A percentile compares a stretch with the other conserved stretches of the same genome.
Conservation (phyloP, 1,140 invertebrate genomes). For the Temnothorax nylanderi region DNA sequence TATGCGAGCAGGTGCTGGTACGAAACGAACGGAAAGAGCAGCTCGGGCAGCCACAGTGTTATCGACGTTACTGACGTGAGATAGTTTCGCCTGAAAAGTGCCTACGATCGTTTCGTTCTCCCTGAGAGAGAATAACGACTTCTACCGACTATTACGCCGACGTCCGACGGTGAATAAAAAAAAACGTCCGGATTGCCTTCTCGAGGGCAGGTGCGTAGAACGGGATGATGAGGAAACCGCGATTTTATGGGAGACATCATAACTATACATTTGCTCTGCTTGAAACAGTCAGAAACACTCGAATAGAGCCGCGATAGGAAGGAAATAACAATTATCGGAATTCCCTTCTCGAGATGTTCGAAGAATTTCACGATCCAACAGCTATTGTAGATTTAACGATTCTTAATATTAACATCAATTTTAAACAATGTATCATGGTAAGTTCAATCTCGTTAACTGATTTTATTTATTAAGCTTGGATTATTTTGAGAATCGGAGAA, state of each 20-base stretch:
- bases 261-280: conserved; percentile 24
- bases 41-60: conserved; percentile 50
- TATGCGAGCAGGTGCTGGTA: background rate
- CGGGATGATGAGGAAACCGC: conserved; percentile 50
- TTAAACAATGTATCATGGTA: background rate
- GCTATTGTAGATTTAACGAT: background rate
- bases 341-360: conserved; percentile 7
- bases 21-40: background rate
- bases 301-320: background rate
- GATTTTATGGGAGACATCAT: conserved; percentile 13
- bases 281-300: background rate
- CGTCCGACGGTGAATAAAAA: background rate
- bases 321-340: conserved; percentile 29
- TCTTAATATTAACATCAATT: background rate
- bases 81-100: conserved; percentile 42
- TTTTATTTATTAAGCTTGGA: background rate
- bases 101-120: conserved; percentile 39
- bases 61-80: conserved; percentile 31
- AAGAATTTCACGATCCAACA: background rate
- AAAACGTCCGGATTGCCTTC: conserved; percentile 38
- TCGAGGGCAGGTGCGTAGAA: conserved; percentile 28
- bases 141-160: conserved; percentile 30
- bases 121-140: conserved; percentile 17
- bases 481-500: background rate
- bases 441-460: background rate